These are phyloP conservation scores for Neoascia interrupta DNA, from an alignment of 2,888 invertebrate species.

Conservation along the genomic window DNA sequence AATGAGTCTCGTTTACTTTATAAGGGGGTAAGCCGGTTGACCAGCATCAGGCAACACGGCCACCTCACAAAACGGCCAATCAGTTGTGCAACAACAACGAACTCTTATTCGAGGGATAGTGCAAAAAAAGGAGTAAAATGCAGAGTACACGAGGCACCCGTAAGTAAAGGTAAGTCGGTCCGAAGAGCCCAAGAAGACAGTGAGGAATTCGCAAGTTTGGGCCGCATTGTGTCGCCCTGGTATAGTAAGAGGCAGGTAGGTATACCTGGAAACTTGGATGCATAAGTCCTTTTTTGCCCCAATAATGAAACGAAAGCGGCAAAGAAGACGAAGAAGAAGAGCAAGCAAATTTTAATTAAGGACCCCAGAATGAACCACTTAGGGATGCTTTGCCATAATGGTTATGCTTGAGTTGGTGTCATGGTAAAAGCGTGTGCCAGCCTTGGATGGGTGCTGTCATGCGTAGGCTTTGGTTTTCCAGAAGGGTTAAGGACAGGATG, in stretches of 20 bases:
- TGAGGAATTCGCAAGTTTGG: constrained; percentile 40
- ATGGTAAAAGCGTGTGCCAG: not conserved
- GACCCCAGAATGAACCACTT: constrained; percentile 59
- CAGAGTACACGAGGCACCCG: constrained; percentile 1
- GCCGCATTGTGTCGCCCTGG: constrained; percentile 29
- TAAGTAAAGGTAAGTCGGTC: constrained; percentile 1
- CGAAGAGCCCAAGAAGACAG: constrained; percentile 15
- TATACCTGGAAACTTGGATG: not conserved
- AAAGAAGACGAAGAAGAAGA: constrained; percentile 2
- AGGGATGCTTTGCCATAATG: constrained; percentile 57
- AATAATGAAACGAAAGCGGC: not conserved
- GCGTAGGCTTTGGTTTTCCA: constrained; percentile 30
- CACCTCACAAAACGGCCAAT: constrained; percentile 19
- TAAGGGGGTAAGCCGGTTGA: constrained; percentile 5
- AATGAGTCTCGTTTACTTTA: constrained; percentile 37
- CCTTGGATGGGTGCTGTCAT: constrained; percentile 19
- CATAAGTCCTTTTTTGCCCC: constrained; percentile 22
- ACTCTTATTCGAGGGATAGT: no score
- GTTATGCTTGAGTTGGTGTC: constrained; percentile 40
- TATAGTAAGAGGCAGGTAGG: not conserved
- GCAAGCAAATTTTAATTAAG: constrained; percentile 64
- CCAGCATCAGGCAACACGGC: constrained; percentile 18
- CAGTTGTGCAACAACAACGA: constrained; percentile 13
- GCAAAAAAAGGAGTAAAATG: no score
- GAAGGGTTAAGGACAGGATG: constrained; percentile 31